Base-by-base conservation (phyloP, 2,888 invertebrate species). In the Sarcophaga subvicina region DNA sequence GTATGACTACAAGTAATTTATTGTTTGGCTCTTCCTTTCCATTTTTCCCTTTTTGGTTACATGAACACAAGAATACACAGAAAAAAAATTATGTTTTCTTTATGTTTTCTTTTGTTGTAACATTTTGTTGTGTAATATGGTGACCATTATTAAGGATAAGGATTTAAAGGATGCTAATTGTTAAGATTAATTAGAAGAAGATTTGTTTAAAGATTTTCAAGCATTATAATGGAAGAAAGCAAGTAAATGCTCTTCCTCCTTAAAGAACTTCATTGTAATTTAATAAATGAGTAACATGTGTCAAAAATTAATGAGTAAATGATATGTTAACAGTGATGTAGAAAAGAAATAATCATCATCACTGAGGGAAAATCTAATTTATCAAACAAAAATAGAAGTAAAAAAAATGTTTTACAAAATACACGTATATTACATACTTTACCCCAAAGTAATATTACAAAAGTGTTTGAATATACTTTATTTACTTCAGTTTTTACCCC, bases 161-260 rank as follows among this genome's bases (percentile, higher is more conserved):
- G 49, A 76, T 70, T 62, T 66, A 80, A 77, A 82, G 78, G 75
- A 82, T 87, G 79, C 84, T 84, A 87, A 87, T 87, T 87, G 87
- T 84, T 81, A 79, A 79, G 84, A 87, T 84, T 84, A 84, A 87
- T 87, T 87, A 84, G 67, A 76, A 77, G 83, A 77, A 77, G 83
- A 77, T 76, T 76, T 77, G 59, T 59, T 63, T 37, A 63, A 20
- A 37, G 3, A 37, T 67, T 45, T 37, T 54, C 4, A 54, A 54
- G 17, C 54, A 14, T 54, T 54, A 60, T 2, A 37, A 72, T 17
- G 70, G 17, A 59, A 3, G 14, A 60, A 12, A 20, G 4, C 8
- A 1, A 22, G 22, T 1, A 22, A 22, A 22, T 22, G 1, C 22
- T 22, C 22, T 22, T 22, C 1, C 22, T 1, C 22, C 22, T 22